Base-by-base conservation (phyloP, 2,113 vertebrate species). In the Lynx canadensis region DNA sequence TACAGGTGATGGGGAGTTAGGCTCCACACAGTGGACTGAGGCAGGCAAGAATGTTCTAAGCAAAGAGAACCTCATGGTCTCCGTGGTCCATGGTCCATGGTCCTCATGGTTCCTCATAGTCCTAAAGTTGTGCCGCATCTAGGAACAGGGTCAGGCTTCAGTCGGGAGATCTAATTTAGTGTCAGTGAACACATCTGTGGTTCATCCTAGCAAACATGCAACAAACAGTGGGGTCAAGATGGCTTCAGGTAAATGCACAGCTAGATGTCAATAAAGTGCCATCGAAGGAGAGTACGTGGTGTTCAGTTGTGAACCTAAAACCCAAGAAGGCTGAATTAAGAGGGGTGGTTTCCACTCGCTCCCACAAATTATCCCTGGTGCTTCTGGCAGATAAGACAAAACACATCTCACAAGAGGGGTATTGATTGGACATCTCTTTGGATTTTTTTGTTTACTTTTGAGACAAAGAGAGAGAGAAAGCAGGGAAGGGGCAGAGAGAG, bases 11-110 rank as follows among this genome's bases (percentile, higher is more conserved):
- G 13, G 18, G 48, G 52, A 74, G 21, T 27, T 57, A 50, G 52
- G 23, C 1, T 19, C 68, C 25, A 55, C 4, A 55, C 5, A 0
- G 0, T 10, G 31, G 55, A 13, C 19, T 68, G 23, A 93, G 73
- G 45, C 3, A 6, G 9, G 14, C 25, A 25, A 23, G 48, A 36
- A 60, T 18, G 23, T 2, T n/a, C 7, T 29, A 0, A 4, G 0
- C 19, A 31, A 69, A 80, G 16, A 84, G 18, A 33, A 89, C 7
- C 19, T 6, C 60, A 52, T 52, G 48, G 76, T 52, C 76, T 65
- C 36, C 10, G n/a, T 16, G 4, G 41, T 13, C 45, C 74, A 33
- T 19, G 38, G 15, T 29, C 73, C 7, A 41, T 19, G 48, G 23
- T 29, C 41, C 27, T 48, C 41, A 48, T 48, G 73, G 27, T 41